Evolutionary conservation across 2,797 vertebrate species (phyloP).

Genomic region (Notolabrus celidotus): DNA sequence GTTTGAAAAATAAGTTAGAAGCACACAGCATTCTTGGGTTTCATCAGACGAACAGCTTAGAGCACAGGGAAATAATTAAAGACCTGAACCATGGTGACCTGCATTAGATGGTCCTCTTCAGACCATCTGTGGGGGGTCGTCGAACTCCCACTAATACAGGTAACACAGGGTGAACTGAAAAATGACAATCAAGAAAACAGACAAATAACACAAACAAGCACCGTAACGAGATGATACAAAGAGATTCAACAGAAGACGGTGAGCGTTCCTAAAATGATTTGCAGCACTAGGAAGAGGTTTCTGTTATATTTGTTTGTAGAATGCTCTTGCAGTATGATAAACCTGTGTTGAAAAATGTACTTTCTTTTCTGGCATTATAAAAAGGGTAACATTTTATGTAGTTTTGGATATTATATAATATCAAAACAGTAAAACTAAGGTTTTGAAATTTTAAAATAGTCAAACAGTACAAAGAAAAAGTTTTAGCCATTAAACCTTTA

Average conservation of each 20-base stretch:
- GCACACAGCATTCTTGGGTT: constrained; percentile 48
- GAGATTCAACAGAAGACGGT: constrained; percentile 5
- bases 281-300: no score
- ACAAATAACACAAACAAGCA: constrained; percentile 21
- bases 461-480: neutral
- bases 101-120: constrained; percentile 59
- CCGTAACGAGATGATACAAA: constrained; percentile 7
- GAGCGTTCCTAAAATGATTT: neutral
- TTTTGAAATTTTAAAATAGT: no score
- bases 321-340: no score
- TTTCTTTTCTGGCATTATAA: no score
- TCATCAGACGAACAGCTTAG: constrained; percentile 57
- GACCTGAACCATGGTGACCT: constrained; percentile 64
- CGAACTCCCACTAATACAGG: constrained; percentile 42
- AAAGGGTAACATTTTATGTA: no score
- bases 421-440: neutral
- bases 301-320: no score
- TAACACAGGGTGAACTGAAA: constrained; percentile 23
- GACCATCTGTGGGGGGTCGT: constrained; percentile 49
- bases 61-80: constrained; percentile 67
- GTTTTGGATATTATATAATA: neutral
- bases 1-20: constrained; percentile 30
- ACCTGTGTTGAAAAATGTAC: no score
- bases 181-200: constrained; percentile 37
- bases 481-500: constrained; percentile 54